Conservation (phyloP, 1,140 invertebrate species). For the Drosophila arizonae region DNA sequence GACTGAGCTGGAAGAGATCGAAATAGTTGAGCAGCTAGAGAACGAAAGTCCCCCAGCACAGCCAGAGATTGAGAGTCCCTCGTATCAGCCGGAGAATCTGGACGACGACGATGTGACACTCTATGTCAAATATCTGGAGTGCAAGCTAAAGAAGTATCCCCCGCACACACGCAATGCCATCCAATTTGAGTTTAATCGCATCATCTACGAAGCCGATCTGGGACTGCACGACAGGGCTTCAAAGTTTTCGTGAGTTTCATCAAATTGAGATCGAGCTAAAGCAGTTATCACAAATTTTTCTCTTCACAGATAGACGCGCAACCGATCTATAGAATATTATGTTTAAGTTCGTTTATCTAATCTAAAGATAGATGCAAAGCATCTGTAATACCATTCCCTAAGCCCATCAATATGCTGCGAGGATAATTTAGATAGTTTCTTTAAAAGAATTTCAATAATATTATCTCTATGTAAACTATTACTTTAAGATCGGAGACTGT, state of each 20-base stretch:
- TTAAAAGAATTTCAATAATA: too few species aligned
- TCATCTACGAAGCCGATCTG: constrained; percentile 12
- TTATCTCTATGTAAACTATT: too few species aligned
- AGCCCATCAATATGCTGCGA: too few species aligned
- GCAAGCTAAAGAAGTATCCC: constrained; percentile 9
- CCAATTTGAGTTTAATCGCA: constrained; percentile 12
- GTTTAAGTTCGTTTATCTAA: too few species aligned
- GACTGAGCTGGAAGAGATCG: too few species aligned
- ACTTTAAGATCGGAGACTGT: too few species aligned
- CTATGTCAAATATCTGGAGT: constrained; percentile 1
- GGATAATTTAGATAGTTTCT: too few species aligned
- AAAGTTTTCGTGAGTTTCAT: background rate
- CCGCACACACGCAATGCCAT: background rate
- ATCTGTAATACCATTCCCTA: too few species aligned
- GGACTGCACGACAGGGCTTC: background rate
- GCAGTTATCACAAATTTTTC: background rate
- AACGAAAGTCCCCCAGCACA: background rate
- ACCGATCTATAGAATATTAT: background rate
- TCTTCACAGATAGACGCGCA: background rate
- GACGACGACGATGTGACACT: background rate
- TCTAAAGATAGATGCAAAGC: too few species aligned
- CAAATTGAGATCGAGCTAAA: background rate
- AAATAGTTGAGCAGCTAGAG: too few species aligned
- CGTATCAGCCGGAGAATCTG: background rate
- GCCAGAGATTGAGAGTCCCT: background rate